Evolutionary conservation across 2,113 vertebrate species (phyloP).

Genomic region (Paratilapia polleni): DNA sequence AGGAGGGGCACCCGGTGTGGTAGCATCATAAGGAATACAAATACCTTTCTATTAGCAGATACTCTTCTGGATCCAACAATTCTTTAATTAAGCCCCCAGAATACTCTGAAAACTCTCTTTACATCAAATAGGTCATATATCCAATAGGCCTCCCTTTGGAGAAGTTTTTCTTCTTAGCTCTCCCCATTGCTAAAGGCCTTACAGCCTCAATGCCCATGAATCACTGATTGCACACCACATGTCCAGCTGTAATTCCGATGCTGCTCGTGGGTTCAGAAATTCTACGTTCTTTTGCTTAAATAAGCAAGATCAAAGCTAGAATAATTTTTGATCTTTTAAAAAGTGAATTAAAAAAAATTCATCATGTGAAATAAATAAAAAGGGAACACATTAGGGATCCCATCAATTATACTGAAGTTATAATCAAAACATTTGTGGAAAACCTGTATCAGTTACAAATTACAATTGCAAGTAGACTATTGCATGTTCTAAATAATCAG

Average conservation of each 20-base stretch:
- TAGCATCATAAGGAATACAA: background rate
- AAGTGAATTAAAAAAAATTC: fast-evolving
- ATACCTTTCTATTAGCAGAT: background rate
- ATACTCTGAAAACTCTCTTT: background rate
- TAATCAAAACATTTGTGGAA: background rate
- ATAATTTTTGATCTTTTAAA: too few species aligned
- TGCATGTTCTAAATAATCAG: background rate
- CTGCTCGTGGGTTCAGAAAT: background rate
- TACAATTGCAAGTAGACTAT: background rate
- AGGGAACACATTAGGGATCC: too few species aligned
- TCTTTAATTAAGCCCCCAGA: background rate
- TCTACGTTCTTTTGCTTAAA: background rate
- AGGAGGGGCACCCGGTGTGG: background rate
- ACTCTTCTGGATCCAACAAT: background rate
- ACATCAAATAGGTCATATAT: background rate
- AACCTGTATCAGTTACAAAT: background rate
- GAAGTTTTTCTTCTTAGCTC: background rate
- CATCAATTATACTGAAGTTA: background rate
- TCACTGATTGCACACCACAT: background rate
- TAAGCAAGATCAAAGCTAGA: background rate
- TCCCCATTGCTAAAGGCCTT: background rate
- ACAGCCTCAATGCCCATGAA: background rate
- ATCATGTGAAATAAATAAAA: background rate
- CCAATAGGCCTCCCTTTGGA: background rate
- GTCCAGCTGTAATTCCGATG: background rate